These are phyloP conservation scores for Marmota monax DNA, from an alignment of 2,113 vertebrate species.

Conservation along the genomic window DNA sequence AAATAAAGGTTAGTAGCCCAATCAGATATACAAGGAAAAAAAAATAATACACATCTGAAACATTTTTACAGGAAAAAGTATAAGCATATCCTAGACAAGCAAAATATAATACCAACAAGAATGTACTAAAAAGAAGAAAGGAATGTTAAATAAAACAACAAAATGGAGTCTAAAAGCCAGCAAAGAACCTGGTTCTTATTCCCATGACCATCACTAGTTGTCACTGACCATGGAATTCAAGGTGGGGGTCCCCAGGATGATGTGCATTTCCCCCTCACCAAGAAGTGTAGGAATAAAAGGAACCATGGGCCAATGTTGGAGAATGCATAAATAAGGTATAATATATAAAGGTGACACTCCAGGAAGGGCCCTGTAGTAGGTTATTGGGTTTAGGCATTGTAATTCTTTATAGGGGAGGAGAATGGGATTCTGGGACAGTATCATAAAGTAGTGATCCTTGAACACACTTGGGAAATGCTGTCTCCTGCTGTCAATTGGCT, in stretches of 20 bases:
- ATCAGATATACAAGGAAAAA: background rate
- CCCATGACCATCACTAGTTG: background rate
- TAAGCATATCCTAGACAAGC: background rate
- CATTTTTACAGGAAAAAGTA: background rate
- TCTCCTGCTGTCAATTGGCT: background rate
- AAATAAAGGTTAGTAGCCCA: background rate
- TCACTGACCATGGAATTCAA: background rate
- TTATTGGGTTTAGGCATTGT: background rate
- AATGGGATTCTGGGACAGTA: background rate
- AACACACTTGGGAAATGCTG: background rate
- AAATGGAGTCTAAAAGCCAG: background rate
- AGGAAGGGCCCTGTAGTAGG: background rate
- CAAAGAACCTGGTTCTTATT: background rate
- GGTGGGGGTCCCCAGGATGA: background rate
- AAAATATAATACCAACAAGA: background rate
- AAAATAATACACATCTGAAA: background rate
- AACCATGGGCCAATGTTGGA: background rate
- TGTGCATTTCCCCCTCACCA: background rate
- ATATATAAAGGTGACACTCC: background rate
- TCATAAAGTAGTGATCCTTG: background rate
- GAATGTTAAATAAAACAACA: background rate
- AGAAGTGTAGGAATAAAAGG: background rate
- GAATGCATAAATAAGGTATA: background rate
- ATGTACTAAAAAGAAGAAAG: slow-evolving; percentile 7
- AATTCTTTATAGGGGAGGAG: background rate